Evolutionary conservation across 2,797 vertebrate genomes (phyloP), one percentile per base, ranked within the genome.

Genomic region (Vultur gryphus): DNA sequence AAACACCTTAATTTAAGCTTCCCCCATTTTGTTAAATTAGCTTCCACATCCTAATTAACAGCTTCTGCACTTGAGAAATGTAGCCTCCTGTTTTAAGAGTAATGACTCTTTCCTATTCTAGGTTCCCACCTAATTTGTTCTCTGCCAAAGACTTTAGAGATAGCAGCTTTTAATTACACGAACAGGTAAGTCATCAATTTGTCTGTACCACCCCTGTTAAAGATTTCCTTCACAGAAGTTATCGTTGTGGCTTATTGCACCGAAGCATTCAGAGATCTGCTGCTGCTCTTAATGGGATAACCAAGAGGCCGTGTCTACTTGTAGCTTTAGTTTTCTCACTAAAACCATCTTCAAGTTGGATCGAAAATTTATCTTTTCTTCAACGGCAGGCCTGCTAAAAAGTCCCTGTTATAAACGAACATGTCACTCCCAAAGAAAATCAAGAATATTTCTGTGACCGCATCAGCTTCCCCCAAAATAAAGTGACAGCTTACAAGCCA

Each of bases 1-100:
- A 96, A 96, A 88, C 72, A 88, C 81, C 87, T 97, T 94, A 82
- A 93, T 96, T 97, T 95, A 95, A 96, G 75, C 75, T 89, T 94
- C 89, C 89, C 86, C 66, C 59, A 18, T 90, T 79, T 71, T 17
- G 20, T 79, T 92, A 67, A 84, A 92, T 91, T 94, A 90, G 57
- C 52, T 96, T 92, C 75, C 92, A 67, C 70, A 59, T 93, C 96
- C 96, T 97, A 97, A 97, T 97, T 97, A 98, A 96, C 94, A 93
- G 92, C 95, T 96, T 89, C 88, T 57, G 86, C 92, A 89, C 92
- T 96, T 96, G 93, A 98, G 97, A 97, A 97, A 96, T 58, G 88
- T 23, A 95, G 71, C 58, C 90, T 82, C 81, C 95, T 97, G 93
- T 94, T 97, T 96, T 85, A 95, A 96, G 86, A 85, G 65, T 91